Base-by-base conservation (phyloP, 1,140 invertebrate species). In the Aphis craccivora region DNA sequence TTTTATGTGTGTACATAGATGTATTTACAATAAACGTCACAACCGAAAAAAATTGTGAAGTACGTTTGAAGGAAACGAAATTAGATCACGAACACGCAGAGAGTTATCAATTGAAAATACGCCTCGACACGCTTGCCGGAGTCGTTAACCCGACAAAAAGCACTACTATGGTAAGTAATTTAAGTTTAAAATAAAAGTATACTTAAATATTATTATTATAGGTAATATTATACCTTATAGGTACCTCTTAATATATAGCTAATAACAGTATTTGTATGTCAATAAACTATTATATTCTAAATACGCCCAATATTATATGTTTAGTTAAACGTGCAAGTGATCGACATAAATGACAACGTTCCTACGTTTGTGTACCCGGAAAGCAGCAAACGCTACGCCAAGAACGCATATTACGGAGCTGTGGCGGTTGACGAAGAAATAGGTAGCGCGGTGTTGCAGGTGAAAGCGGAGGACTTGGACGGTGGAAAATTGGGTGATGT, bases 321-420 rank as follows among this genome's bases (percentile, higher is more conserved):
- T 23, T 94, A 97, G 94, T 96, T 99, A 0, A 97, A 97, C 94
- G 96, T 99, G 9, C 97, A 97, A 94, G 97, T 99, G 0, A 95
- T 97, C 0, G 98, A 99, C 95, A 96, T 98, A 2, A 99, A 99
- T 94, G 98, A 99, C 94, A 98, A 99, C 95, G 96, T 96, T 7
- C 98, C 98, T 0, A 96, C 96, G 93, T 99, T 99, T 95, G 95
- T 98, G 1, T 97, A 97, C 94, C 96, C 97, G 1, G 96, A 96
- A 3, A 94, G 94, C 5, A 94, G 94, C 55, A 95, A 95, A 76
- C 94, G 96, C 8, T 94, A 94, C 93, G 95, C 95, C 35, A 95
- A 95, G 93, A 95, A 96, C 35, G 97, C 97, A 91, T 98, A 97
- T 94, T 97, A 97, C 94, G 96, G 96, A 0, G 97, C 98, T 0